phyloP scores from a whole-genome alignment of 2,888 invertebrate species.

The Caenorhabditis sinica region DNA sequence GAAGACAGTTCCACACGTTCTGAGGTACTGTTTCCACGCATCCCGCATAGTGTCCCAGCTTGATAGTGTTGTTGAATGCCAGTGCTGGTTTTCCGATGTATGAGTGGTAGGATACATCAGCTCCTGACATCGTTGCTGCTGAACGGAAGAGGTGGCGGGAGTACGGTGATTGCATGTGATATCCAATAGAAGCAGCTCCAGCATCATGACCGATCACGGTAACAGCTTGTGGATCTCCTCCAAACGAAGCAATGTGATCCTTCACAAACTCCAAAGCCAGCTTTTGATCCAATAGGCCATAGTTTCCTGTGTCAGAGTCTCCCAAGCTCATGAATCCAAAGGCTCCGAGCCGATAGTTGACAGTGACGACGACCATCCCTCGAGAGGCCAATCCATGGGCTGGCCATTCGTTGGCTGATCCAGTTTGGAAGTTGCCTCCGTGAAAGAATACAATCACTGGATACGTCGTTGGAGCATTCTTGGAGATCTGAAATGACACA shows the following conservation, averaged over 20 bases:
- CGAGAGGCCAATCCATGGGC: conserved; percentile 86
- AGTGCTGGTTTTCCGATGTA: conserved; percentile 82
- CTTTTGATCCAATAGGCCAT: conserved; percentile 85
- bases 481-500: too few relatives aligned
- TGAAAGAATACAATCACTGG: conserved; percentile 86
- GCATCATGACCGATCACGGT: conserved; percentile 92
- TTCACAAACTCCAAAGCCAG: conserved; percentile 86
- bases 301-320: conserved; percentile 86
- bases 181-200: conserved; percentile 85
- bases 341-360: conserved; percentile 86
- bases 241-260: conserved; percentile 90
- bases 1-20: conserved; percentile 82
- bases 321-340: conserved; percentile 86
- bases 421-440: conserved; percentile 86
- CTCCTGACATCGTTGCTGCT: conserved; percentile 82
- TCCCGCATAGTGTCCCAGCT: conserved; percentile 82
- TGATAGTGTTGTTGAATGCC: conserved; percentile 83
- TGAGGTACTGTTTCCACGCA: conserved; percentile 76
- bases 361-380: conserved; percentile 86
- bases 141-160: conserved; percentile 82
- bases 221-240: conserved; percentile 90
- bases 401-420: conserved; percentile 85
- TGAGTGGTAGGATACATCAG: conserved; percentile 83
- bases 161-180: conserved; percentile 85
- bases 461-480: conserved; percentile 79